Evolutionary conservation across 2,797 vertebrate species (phyloP), one percentile per base, ranked within the genome.

Genomic region (Rachycentron canadum): DNA sequence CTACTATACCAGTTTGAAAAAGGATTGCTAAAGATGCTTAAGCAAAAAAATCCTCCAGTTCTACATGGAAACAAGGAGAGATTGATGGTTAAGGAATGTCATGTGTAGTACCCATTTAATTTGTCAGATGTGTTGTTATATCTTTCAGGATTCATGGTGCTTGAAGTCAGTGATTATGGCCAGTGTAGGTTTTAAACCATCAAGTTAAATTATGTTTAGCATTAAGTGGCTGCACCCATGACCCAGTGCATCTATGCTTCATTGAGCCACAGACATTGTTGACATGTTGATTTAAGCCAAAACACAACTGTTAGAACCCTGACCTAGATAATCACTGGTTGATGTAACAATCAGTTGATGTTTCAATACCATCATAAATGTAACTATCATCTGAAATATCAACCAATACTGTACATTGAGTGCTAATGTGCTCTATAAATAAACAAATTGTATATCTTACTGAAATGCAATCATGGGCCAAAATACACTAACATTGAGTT

Each of bases 231-330:
- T 52, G 26, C 21, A 41, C 38, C 59, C 41, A 25, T 66, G 60
- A 70, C 64, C 69, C 52, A 43, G 68, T 57, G 56, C 25, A 17
- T 69, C 28, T 14, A 10, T 61, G 75, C 71, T 57, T 40, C 43
- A 23, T 19, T 47, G 59, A 58, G 50, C 34, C 28, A 17, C 30
- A 40, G 55, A 58, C 56, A 25, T 13, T 32, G 21, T 25, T 26
- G 71, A 55, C 67, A 5, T 32, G 34, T 17, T 63, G 52, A 71
- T 78, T 59, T 59, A 68, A 67, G 74, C 47, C 10, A 3, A 69
- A 68, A 55, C 38, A 43, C 43, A 14, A 58, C 57, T 36, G 66
- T 60, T 28, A 10, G 25, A 70, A 40, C 14, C 19, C 34, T 61
- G 45, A 38, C 45, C 57, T 73, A 41, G 41, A 19, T 65, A 38